Evolutionary conservation across 2,113 vertebrate species (phyloP).

Genomic region (Desmodus rotundus): DNA sequence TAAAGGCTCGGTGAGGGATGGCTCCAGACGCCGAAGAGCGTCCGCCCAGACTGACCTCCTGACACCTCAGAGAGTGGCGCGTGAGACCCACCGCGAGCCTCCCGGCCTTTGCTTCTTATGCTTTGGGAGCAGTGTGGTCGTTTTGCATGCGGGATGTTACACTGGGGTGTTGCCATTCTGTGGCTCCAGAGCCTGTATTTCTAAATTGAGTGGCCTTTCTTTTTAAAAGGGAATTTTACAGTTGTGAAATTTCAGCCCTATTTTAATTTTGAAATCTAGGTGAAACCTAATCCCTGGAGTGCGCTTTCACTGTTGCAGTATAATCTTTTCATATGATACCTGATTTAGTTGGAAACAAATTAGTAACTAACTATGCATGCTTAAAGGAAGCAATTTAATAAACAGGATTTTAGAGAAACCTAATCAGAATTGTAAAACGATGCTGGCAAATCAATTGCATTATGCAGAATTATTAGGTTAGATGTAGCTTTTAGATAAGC

Average conservation of each 20-base stretch:
- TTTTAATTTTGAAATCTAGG: constrained; percentile 75
- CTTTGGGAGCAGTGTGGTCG: background rate
- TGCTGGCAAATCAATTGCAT: constrained; percentile 71
- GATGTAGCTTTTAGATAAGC: constrained; percentile 43
- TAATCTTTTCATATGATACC: constrained; percentile 78
- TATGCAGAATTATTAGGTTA: constrained; percentile 59
- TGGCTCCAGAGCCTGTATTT: background rate
- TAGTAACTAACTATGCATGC: constrained; percentile 77
- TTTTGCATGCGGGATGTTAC: background rate
- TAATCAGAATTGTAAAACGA: constrained; percentile 81
- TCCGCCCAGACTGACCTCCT: background rate
- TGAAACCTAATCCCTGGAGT: constrained; percentile 73
- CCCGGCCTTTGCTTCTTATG: background rate
- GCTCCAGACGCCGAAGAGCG: background rate
- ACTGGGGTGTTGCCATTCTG: background rate
- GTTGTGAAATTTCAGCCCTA: constrained; percentile 50
- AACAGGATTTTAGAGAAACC: constrained; percentile 78
- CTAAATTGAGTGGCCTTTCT: background rate
- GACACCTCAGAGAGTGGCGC: background rate
- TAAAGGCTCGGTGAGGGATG: background rate
- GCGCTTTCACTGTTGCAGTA: constrained; percentile 56
- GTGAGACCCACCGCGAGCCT: background rate
- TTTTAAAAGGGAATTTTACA: constrained; percentile 64
- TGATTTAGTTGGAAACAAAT: constrained; percentile 82
- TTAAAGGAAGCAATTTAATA: constrained; percentile 84